phyloP scores from a whole-genome alignment of 2,888 invertebrate species.

The Abscondita cerata region DNA sequence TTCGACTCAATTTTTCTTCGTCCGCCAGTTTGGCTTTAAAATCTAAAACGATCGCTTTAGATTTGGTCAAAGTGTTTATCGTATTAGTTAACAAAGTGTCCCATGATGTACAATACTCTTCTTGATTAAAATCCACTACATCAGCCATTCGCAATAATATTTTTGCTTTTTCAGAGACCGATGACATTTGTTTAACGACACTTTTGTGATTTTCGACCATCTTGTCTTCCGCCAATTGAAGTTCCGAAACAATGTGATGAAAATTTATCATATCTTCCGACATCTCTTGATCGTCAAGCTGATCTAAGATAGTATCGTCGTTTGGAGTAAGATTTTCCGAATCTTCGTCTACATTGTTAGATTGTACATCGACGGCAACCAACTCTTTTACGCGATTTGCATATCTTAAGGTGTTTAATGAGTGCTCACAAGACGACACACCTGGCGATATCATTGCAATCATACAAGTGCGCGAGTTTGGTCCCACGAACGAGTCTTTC shows the following conservation, averaged over 20 bases:
- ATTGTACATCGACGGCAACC: constrained; percentile 79
- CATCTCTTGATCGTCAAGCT: constrained; percentile 89
- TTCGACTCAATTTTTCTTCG: constrained; percentile 89
- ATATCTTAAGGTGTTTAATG: constrained; percentile 95
- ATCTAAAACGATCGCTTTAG: constrained; percentile 79
- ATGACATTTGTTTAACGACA: constrained; percentile 73
- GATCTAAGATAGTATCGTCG: constrained; percentile 54
- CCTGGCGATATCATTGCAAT: constrained; percentile 99
- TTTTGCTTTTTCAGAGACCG: constrained; percentile 73
- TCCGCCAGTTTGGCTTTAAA: constrained; percentile 86
- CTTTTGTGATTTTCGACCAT: constrained; percentile 92
- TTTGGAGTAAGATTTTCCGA: constrained; percentile 67
- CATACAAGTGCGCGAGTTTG: constrained; percentile 98
- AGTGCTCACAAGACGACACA: constrained; percentile 95
- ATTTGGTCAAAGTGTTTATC: constrained; percentile 72
- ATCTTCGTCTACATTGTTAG: constrained; percentile 50
- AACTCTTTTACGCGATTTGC: constrained; percentile 97
- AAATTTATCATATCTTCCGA: constrained; percentile 93
- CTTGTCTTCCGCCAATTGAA: constrained; percentile 93
- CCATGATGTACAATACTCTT: constrained; percentile 91
- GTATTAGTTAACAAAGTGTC: constrained; percentile 84
- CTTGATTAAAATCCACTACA: constrained; percentile 96
- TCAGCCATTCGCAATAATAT: constrained; percentile 81
- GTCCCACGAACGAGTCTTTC: constrained; percentile 97
- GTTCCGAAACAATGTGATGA: constrained; percentile 93